Base-by-base conservation (phyloP, 2,888 invertebrate genomes). In the Drosophila flavopinicola region DNA sequence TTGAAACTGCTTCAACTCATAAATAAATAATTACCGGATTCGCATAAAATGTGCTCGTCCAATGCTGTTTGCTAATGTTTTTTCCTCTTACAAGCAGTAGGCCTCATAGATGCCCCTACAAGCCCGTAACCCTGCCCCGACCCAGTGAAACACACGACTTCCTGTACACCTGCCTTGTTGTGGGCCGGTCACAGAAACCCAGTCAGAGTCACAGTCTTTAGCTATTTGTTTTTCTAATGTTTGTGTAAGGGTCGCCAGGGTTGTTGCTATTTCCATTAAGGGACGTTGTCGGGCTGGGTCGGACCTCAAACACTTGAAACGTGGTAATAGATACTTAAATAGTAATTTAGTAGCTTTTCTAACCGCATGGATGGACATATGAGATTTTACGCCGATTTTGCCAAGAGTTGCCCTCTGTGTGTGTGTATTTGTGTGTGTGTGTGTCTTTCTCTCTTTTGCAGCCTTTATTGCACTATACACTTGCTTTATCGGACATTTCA, bases 1-100 rank as follows among this genome's bases (percentile, higher is more conserved):
- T 90, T 88, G 88, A 86, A 90, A 87, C 85, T 76, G 87, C 89
- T 89, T 85, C 79, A 88, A 83, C 87, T 90, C 88, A 90, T 90
- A 91, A 90, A 91, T 90, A 90, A 90, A 90, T 90, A 89, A 90
- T 90, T 89, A 89, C 82, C 65, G 74, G 75, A 82, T 83, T 80
- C 77, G 75, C 84, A 79, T 70, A 73, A 84, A 85, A 74, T 85
- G 64, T 70, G 74, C 64, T 73, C 48, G 71, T 67, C 78, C 74
- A 66, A 63, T 58, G 66, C 51, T 75, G 66, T 77, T 80, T 72
- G 70, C 57, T 73, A 67, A 75, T 73, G 75, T 77, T 78, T 70
- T 69, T 52, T 15, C 45, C 61, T 42, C 54, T 48, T 51, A 52
- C 45, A 53, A 58, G 49, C 32, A 42, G 47, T 51, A 44, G 52